Evolutionary conservation across 2,797 vertebrate genomes (phyloP).

Genomic region (Potorous gilbertii): DNA sequence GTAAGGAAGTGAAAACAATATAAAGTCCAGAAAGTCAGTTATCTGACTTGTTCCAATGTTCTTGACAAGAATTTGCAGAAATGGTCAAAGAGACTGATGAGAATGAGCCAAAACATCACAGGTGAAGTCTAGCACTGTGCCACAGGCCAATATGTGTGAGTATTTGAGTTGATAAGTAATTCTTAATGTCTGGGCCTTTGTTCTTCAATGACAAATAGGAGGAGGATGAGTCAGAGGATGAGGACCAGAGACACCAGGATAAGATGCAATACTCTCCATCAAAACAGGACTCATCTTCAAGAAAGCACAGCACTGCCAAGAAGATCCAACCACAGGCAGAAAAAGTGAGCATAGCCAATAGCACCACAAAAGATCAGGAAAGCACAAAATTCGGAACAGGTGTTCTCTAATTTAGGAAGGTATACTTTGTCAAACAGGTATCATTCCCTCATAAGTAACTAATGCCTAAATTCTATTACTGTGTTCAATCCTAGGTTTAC

Average conservation of each 20-base stretch:
- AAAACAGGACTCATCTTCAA: constrained; percentile 59
- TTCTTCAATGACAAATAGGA: constrained; percentile 52
- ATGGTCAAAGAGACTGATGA: not conserved
- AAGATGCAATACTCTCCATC: constrained; percentile 48
- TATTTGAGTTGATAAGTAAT: not conserved
- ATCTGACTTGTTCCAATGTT: not conserved
- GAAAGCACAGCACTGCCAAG: constrained; percentile 43
- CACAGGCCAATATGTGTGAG: not conserved
- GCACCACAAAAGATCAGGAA: not conserved
- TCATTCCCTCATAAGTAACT: not conserved
- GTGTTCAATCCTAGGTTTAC: not conserved
- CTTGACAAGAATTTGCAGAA: too few species aligned
- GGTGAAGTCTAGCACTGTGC: not conserved
- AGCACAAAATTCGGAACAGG: not conserved
- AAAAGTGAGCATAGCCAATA: constrained; percentile 64
- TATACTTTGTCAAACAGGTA: not conserved
- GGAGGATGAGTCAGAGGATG: constrained; percentile 73
- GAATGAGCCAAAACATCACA: not conserved
- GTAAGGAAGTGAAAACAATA: not conserved
- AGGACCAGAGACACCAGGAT: constrained; percentile 63
- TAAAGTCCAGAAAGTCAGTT: not conserved
- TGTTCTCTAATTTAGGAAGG: not conserved
- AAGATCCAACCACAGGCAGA: constrained; percentile 67
- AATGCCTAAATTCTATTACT: too few species aligned
- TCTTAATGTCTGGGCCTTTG: constrained; percentile 24